phyloP scores from a whole-genome alignment of 2,888 invertebrate species.

The Elegia similella region DNA sequence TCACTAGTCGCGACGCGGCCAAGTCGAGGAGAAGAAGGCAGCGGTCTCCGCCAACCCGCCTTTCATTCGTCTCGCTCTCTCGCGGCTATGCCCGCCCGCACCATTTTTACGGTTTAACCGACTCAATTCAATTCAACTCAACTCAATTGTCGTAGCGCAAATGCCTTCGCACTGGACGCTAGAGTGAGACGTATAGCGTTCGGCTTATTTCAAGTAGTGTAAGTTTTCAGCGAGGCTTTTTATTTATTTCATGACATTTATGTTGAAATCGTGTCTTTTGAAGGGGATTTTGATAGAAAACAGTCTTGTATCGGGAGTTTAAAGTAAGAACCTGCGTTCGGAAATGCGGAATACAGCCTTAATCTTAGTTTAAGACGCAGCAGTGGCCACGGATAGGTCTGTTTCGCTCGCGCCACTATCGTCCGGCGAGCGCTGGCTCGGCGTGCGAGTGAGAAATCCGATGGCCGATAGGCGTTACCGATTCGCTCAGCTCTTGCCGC shows the following conservation, averaged over 20 bases:
- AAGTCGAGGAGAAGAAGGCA: conserved; percentile 81
- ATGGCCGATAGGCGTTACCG: conserved; percentile 69
- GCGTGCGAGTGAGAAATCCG: conserved; percentile 68
- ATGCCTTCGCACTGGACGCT: conserved; percentile 77
- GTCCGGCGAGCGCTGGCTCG: conserved; percentile 49
- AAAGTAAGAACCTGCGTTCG: conserved; percentile 63
- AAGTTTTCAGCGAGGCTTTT: conserved; percentile 40
- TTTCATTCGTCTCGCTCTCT: conserved; percentile 78
- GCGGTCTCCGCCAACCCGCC: conserved; percentile 79
- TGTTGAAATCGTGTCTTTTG: conserved; percentile 23
- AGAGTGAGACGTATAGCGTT: conserved; percentile 75
- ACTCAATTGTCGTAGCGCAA: conserved; percentile 80
- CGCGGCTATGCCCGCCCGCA: conserved; percentile 73
- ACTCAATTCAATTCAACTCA: conserved; percentile 82
- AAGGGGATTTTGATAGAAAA: conserved; percentile 32
- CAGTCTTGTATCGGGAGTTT: conserved; percentile 53
- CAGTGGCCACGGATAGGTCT: conserved; percentile 55
- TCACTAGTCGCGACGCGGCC: conserved; percentile 76
- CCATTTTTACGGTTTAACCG: conserved; percentile 80
- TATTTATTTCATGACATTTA: conserved; percentile 26
- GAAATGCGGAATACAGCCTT: conserved; percentile 73
- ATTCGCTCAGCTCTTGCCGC: conserved; percentile 60
- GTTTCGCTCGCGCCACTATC: conserved; percentile 77
- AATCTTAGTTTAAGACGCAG: conserved; percentile 75
- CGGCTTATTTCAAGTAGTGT: conserved; percentile 48